Base-by-base conservation (phyloP, 2,888 invertebrate species). In the Phortica magna region DNA sequence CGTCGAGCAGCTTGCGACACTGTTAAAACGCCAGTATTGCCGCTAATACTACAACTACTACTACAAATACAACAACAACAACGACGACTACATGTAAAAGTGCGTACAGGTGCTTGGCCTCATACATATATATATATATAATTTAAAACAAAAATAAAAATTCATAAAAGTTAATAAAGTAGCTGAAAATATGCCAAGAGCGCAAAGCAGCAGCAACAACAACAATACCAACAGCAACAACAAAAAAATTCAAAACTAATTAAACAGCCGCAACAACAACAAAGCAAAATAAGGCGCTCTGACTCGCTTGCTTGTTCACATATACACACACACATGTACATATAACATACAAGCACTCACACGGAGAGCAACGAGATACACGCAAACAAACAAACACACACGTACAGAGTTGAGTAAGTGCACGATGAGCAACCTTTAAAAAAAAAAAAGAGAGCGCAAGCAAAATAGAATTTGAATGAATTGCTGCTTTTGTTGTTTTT, bases 381-480 rank as follows among this genome's bases (percentile, higher is more conserved):
- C 31, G 31, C 31, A 31, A 41, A 75, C 64, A 9, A 43, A 71
- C 55, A 19, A 68, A 76, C 70, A 75, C 73, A 79, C 57, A 31
- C 43, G 19, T 43, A 14, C 31, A 0, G 31, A 31, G 3, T 31
- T 31, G 1, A 31, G 31, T 31, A 31, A 31, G 31, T 31, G 31
- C 31, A 4, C 31, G 31, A 31, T 31, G 31, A 31, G 31, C 3
- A 31, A 31, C 31, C 31, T 31, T 31, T 31, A 31, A 2, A 31
- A 31, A 31, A 31, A 31, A 31, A 31, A 31, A 31, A 31, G 31
- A 31, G 31, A 31, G 31, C 31, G 31, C 31, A 31, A 31, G 31
- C 31, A 31, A 75, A 81, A 83, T 64, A 86, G 83, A 79, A 80
- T 81, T 84, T 84, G 59, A 59, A 14, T 81, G 79, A 83, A 75